Evolutionary conservation across 37 sponge, comb jelly and placozoan species (phyloP).

Genomic region (Corticium candelabrum): DNA sequence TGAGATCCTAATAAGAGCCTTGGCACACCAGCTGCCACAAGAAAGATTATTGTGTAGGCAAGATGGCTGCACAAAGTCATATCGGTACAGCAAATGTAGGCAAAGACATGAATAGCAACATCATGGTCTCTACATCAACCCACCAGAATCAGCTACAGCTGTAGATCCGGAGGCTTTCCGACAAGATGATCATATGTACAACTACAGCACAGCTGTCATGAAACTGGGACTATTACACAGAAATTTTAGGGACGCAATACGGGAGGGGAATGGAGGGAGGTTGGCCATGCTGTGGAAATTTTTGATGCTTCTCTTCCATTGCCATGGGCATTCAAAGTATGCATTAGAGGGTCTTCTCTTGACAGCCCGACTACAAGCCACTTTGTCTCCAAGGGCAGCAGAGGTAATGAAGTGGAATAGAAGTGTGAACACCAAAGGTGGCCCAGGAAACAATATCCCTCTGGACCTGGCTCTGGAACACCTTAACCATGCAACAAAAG

Average conservation of each 20-base stretch:
- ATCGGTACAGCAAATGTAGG: no score
- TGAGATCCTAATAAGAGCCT: no score
- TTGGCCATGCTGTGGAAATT: neutral
- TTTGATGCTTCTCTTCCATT: neutral
- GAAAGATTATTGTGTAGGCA: no score
- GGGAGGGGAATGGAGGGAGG: neutral
- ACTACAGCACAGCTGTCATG: neutral
- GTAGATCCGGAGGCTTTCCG: no score
- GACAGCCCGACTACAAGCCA: neutral
- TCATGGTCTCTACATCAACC: no score
- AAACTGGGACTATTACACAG: neutral
- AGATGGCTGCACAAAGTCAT: no score
- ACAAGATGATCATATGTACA: neutral
- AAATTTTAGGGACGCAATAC: neutral
- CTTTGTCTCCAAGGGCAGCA: neutral
- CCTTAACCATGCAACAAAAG: neutral
- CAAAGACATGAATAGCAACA: no score
- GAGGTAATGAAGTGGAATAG: neutral
- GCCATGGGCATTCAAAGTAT: neutral
- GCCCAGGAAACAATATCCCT: neutral
- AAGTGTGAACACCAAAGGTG: neutral
- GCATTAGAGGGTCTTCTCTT: neutral
- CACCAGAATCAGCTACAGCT: no score
- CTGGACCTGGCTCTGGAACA: neutral
- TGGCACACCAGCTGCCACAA: no score